Conservation (phyloP, 1,140 invertebrate species). For the Drosophila busckii region DNA sequence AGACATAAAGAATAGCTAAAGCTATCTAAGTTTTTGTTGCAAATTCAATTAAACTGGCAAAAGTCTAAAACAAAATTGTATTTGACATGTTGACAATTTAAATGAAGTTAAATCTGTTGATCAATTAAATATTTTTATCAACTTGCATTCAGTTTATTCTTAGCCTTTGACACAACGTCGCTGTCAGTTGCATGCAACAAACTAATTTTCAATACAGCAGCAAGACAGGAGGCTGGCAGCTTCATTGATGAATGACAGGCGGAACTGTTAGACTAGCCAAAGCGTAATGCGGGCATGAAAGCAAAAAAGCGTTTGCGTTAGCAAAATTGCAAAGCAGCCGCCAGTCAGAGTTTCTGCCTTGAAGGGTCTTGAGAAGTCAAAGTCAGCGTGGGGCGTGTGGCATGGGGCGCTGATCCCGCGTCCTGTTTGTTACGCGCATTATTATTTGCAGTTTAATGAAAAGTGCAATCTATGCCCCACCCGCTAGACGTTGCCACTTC, state of each 20-base stretch:
- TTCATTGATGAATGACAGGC: slow-evolving; percentile 55
- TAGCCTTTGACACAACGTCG: slow-evolving; percentile 65
- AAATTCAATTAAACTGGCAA: too few species aligned
- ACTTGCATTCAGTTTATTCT: slow-evolving; percentile 34
- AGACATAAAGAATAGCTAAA: too few species aligned
- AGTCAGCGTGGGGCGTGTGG: too few species aligned
- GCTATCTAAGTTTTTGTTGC: slow-evolving; percentile 14
- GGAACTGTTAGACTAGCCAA: slow-evolving; percentile 10
- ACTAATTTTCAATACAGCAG: slow-evolving; percentile 60
- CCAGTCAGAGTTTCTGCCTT: neutral
- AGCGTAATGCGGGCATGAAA: slow-evolving; percentile 23
- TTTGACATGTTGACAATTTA: slow-evolving; percentile 51
- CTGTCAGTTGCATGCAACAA: slow-evolving; percentile 61
- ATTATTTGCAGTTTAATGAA: slow-evolving; percentile 64
- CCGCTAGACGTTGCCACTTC: slow-evolving; percentile 28
- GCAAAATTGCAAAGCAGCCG: slow-evolving; percentile 24
- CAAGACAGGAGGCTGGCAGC: neutral
- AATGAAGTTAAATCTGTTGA: too few species aligned
- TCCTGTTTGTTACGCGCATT: slow-evolving; percentile 35
- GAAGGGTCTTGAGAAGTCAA: too few species aligned
- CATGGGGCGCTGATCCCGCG: too few species aligned
- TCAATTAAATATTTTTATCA: too few species aligned
- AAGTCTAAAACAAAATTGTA: too few species aligned
- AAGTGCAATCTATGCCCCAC: slow-evolving; percentile 57
- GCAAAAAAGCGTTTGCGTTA: slow-evolving; percentile 20